Evolutionary conservation across 2,888 invertebrate genomes (phyloP), one percentile per base, ranked within the genome.

Genomic region (Chloroclystis v-ata): DNA sequence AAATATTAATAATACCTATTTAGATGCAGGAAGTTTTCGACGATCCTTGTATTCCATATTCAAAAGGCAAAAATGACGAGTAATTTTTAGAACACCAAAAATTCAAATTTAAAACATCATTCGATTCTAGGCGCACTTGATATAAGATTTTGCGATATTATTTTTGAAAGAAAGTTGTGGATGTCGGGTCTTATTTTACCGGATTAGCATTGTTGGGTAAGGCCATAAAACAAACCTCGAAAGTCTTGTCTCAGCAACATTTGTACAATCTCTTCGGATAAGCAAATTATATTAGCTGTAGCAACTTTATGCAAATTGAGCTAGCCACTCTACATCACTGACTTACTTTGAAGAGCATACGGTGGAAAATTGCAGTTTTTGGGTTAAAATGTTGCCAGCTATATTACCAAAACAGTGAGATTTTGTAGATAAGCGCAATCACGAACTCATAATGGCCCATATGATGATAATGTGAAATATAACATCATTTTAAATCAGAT

Each of bases 191-290:
- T 20, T 20, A 20, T 4, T 4, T 20, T 20, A 20, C 20, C 5
- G 20, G 20, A 20, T 20, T 20, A 20, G 20, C 20, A 5, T 2
- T 20, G 20, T 20, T 4, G n/a, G n/a, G 20, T 5, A 20, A 20
- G 20, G 20, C 20, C 20, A 20, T 20, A 20, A 20, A 2, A 20
- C n/a, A 20, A 20, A 20, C 5, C 20, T 20, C 5, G 20, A 20
- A 20, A 20, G 20, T 20, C 10, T 7, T 10, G 20, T 20, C 16
- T 33, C 35, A 20, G 35, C 35, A 35, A 35, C 24, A 32, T 32
- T 4, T 20, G n/a, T 20, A 39, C 55, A 47, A 57, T 51, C 47
- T 56, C 53, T 57, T 63, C 66, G 73, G 66, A 67, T 69, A 60
- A 49, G n/a, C 60, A 69, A 61, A 53, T 61, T 45, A 62, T 51